Percentiles rank a stretch among this genome's conserved stretches.
Evolutionary conservation across 2,113 vertebrate species (phyloP).

Genomic region (Hiodon alosoides): DNA sequence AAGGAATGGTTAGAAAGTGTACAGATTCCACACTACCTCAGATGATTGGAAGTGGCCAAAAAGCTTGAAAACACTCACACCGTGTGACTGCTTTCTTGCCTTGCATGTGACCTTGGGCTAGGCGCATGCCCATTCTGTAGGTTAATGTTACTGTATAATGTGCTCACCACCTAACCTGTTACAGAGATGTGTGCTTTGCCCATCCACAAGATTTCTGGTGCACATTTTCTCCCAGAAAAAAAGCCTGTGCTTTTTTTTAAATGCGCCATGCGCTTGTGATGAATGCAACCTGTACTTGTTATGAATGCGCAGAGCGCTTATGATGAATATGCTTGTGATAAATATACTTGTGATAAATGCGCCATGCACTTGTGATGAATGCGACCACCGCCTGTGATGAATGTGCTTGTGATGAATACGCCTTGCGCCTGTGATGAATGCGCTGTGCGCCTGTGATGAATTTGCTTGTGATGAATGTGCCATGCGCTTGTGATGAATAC

Average conservation of each 20-base stretch:
- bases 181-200: slow-evolving; percentile 11
- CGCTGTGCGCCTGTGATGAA: not conserved
- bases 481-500: too few species aligned
- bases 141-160: slow-evolving; percentile 25
- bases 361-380: too few species aligned
- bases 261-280: too few species aligned
- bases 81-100: slow-evolving; percentile 44
- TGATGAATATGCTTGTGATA: too few species aligned
- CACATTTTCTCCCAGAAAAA: too few species aligned
- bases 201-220: not conserved
- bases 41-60: slow-evolving; percentile 53
- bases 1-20: slow-evolving; percentile 20
- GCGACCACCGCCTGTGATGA: too few species aligned
- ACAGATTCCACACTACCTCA: slow-evolving; percentile 63
- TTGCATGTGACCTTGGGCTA: slow-evolving; percentile 42
- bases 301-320: too few species aligned
- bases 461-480: too few species aligned
- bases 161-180: slow-evolving; percentile 14
- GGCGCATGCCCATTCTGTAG: slow-evolving; percentile 34
- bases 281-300: too few species aligned
- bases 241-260: too few species aligned
- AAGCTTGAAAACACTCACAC: slow-evolving; percentile 56
- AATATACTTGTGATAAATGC: too few species aligned
- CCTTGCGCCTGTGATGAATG: not conserved
- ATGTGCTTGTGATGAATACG: too few species aligned